Evolutionary conservation across 2,888 invertebrate genomes (phyloP).

Genomic region (Nymphalis polychloros): DNA sequence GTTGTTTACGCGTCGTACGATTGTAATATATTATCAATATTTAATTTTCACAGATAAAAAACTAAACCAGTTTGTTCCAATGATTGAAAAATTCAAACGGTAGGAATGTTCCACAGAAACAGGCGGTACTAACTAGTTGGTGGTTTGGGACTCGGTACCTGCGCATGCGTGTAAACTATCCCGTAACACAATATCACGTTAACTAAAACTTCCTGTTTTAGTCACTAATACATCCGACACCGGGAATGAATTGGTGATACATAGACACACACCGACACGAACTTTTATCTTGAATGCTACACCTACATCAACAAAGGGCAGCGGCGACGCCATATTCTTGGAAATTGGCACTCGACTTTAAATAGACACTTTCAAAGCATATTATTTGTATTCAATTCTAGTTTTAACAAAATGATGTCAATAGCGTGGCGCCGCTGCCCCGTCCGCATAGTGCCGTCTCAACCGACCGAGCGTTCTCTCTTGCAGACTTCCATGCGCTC

Average conservation of each 20-base stretch:
- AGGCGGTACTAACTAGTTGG: background rate
- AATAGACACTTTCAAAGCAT: no score
- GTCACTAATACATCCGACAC: constrained; percentile 32
- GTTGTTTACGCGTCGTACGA: background rate
- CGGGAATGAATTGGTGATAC: constrained; percentile 14
- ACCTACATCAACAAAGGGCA: background rate
- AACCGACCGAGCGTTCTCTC: constrained; percentile 71
- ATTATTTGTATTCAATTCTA: no score
- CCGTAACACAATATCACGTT: constrained; percentile 2
- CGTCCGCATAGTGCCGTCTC: constrained; percentile 36
- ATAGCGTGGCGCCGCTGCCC: constrained; percentile 50
- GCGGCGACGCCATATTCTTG: background rate
- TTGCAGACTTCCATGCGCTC: constrained; percentile 90
- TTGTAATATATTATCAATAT: background rate
- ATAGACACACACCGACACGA: background rate
- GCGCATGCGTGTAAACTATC: constrained; percentile 18
- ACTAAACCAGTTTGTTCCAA: no score
- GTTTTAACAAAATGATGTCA: no score
- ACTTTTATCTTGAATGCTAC: constrained; percentile 1
- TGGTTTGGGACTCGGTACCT: constrained; percentile 18
- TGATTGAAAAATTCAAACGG: no score
- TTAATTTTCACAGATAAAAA: no score
- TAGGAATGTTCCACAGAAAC: no score
- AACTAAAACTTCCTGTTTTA: constrained; percentile 19
- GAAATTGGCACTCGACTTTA: background rate